Conservation (phyloP, 1,140 invertebrate genomes). For the Alviniconcha marisindica region DNA sequence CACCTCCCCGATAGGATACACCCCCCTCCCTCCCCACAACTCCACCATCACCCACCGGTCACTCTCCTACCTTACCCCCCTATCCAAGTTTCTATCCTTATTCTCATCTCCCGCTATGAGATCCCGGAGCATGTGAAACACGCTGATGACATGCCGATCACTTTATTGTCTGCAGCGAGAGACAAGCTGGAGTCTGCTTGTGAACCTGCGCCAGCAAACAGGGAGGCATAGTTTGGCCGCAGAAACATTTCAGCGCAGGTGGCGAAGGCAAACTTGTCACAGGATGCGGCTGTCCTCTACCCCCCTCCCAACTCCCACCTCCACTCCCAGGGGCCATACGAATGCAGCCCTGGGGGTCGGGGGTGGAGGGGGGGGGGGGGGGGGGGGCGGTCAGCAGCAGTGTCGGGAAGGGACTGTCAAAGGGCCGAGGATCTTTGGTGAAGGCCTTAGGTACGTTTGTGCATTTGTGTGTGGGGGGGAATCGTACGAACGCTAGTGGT, state of each 20-base stretch:
- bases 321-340: neutral
- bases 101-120: neutral
- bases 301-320: slow-evolving; percentile 1
- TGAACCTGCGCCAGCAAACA: slow-evolving; percentile 3
- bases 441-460: no score
- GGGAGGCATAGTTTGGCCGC: neutral
- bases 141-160: neutral
- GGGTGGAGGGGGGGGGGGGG: no score
- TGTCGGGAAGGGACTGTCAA: no score
- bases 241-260: slow-evolving; percentile 3
- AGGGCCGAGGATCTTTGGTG: no score
- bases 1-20: no score
- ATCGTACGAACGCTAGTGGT: no score
- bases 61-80: no score
- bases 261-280: slow-evolving; percentile 25
- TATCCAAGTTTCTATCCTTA: no score
- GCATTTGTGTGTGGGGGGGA: no score
- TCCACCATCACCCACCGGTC: no score
- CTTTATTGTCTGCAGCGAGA: slow-evolving; percentile 12
- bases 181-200: neutral
- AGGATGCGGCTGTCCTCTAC: slow-evolving; percentile 11
- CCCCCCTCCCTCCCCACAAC: neutral
- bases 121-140: neutral
- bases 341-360: no score
- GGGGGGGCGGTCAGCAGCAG: no score